Evolutionary conservation across 2,888 invertebrate species (phyloP).

Genomic region (Hesperia comma): DNA sequence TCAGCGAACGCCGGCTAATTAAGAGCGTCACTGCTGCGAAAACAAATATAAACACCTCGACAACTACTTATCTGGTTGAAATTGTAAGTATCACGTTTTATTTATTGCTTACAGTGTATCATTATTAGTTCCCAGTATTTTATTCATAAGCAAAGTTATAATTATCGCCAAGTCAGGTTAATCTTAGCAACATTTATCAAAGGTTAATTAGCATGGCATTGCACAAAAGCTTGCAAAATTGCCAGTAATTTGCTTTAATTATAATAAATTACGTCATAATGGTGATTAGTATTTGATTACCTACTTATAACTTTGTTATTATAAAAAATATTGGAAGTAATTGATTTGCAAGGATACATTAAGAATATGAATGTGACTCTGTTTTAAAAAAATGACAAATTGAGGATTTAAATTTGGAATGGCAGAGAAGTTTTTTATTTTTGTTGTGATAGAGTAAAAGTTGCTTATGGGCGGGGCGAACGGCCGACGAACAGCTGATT

Average conservation of each 20-base stretch:
- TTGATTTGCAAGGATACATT: no score
- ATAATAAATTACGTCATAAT: not conserved
- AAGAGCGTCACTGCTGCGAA: slow-evolving; percentile 76
- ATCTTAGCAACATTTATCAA: slow-evolving; percentile 11
- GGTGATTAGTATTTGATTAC: slow-evolving; percentile 4
- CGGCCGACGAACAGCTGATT: slow-evolving; percentile 77
- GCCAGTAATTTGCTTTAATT: slow-evolving; percentile 2
- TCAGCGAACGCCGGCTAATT: slow-evolving; percentile 82
- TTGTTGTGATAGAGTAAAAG: slow-evolving; percentile 76
- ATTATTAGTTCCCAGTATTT: slow-evolving; percentile 14
- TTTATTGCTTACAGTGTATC: slow-evolving; percentile 14
- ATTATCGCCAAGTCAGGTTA: slow-evolving; percentile 15
- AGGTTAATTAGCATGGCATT: slow-evolving; percentile 2
- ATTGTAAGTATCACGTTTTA: slow-evolving; percentile 66
- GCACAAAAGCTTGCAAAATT: slow-evolving; percentile 4
- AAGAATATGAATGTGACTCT: not conserved
- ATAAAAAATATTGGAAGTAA: no score
- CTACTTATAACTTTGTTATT: no score
- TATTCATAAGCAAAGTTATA: slow-evolving; percentile 14
- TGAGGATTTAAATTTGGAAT: slow-evolving; percentile 37
- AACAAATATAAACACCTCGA: slow-evolving; percentile 71
- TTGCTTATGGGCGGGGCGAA: slow-evolving; percentile 74
- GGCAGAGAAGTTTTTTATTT: slow-evolving; percentile 55
- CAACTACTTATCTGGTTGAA: slow-evolving; percentile 59
- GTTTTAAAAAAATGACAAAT: slow-evolving; percentile 10